Base-by-base conservation (phyloP, 2,797 vertebrate genomes). In the Lutjanus argentimaculatus region DNA sequence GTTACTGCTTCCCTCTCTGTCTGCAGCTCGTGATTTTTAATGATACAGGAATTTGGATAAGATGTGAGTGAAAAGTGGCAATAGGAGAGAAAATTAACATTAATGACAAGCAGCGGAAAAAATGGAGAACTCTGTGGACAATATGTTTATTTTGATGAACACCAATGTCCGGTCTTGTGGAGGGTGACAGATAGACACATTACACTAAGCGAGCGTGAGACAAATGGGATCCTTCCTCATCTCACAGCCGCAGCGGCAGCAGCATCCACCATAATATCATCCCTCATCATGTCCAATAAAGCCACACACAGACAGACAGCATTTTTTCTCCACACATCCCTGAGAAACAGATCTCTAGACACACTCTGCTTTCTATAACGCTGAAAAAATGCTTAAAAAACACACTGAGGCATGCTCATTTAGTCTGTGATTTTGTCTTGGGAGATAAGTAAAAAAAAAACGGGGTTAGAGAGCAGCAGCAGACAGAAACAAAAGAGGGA, bases 221-320 rank as follows among this genome's bases (percentile, higher is more conserved):
- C 91, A 93, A 93, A 95, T 93, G 85, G 89, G 87, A 92, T 91
- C 87, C 88, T 85, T 87, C 91, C 91, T 92, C 92, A 91, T 93
- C 88, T 91, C 80, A 22, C 79, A 86, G 90, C 82, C 72, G 67
- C 84, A 70, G 90, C 80, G 66, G 85, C 89, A 71, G 89, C 88
- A 88, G 86, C 89, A 88, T 90, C 90, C 81, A 83, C 91, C 79
- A 91, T 90, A 90, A 92, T 92, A 94, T 92, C 93, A 93, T 92
- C 92, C 89, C 93, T 95, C 94, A 94, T 94, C 92, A 93, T 93
- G 90, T 94, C 90, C 90, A 94, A 93, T 94, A 93, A 94, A 92
- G 91, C 90, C 93, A 92, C 93, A 94, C 90, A 86, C 91, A 93
- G 90, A 88, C 88, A 88, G 87, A 88, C 87, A 83, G 79, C 84